These are phyloP conservation scores for Agonum fuliginosum DNA, from an alignment of 2,888 invertebrate genomes.

Conservation along the genomic window DNA sequence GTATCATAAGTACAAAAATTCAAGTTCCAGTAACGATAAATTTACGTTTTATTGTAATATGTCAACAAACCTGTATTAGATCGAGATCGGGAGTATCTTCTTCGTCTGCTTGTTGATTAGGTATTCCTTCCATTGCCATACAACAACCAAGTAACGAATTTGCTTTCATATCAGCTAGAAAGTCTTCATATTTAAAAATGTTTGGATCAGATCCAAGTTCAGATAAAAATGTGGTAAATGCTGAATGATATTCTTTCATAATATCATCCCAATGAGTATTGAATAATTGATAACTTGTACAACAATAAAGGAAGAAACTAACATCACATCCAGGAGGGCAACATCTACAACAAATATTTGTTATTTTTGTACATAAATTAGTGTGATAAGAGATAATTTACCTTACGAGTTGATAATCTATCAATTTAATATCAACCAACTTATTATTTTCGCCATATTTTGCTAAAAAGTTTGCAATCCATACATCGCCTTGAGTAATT, in stretches of 20 bases:
- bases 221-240: constrained; percentile 74
- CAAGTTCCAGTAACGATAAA: no score
- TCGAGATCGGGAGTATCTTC: constrained; percentile 78
- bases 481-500: constrained; percentile 83
- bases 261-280: constrained; percentile 76
- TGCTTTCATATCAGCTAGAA: constrained; percentile 76
- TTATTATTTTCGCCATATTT: constrained; percentile 69
- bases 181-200: constrained; percentile 74
- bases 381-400: no score
- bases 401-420: constrained; percentile 82
- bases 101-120: constrained; percentile 76
- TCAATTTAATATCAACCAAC: constrained; percentile 75
- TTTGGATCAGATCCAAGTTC: constrained; percentile 78
- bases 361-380: no score
- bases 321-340: constrained; percentile 77
- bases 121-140: constrained; percentile 78
- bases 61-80: constrained; percentile 72
- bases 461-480: constrained; percentile 85
- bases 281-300: constrained; percentile 77
- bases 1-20: no score
- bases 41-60: constrained; percentile 21
- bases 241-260: constrained; percentile 77
- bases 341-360: no score
- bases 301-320: constrained; percentile 78
- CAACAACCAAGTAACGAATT: constrained; percentile 76